Evolutionary conservation across 2,888 invertebrate species (phyloP).

Genomic region (Tachina grossa): DNA sequence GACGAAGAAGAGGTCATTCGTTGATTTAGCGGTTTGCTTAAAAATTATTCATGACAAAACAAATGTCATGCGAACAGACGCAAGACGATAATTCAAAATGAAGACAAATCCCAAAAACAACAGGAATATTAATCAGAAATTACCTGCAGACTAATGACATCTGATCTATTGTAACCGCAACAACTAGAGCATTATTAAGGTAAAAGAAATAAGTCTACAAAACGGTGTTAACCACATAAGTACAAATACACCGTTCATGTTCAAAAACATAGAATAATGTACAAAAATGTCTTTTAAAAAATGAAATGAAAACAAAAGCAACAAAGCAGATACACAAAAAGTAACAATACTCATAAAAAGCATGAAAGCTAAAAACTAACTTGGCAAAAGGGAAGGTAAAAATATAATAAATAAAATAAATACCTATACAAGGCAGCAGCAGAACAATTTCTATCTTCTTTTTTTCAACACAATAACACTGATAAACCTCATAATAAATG

Average conservation of each 20-base stretch:
- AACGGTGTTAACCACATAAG: background rate
- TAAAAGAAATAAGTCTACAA: background rate
- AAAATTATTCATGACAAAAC: too few species aligned
- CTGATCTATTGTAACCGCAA: slow-evolving; percentile 17
- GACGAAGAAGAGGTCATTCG: too few species aligned
- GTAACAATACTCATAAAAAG: background rate
- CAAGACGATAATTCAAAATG: background rate
- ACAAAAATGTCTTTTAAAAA: slow-evolving; percentile 24
- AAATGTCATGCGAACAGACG: too few species aligned
- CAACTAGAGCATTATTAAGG: background rate
- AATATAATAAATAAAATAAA: slow-evolving; percentile 12
- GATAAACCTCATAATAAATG: slow-evolving; percentile 83
- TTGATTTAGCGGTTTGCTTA: too few species aligned
- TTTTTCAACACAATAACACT: slow-evolving; percentile 76
- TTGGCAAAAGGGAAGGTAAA: background rate
- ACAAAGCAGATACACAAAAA: slow-evolving; percentile 10
- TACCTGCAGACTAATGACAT: slow-evolving; percentile 3
- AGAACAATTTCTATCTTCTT: slow-evolving; percentile 7
- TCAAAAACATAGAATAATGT: slow-evolving; percentile 36
- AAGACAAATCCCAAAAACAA: slow-evolving; percentile 1
- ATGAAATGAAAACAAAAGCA: slow-evolving; percentile 14
- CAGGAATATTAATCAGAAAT: background rate
- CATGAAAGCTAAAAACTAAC: slow-evolving; percentile 3
- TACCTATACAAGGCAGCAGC: slow-evolving; percentile 46
- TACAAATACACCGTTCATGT: slow-evolving; percentile 20